A percentile compares a stretch with the other conserved stretches of the same genome.
Evolutionary conservation across 2,797 vertebrate species (phyloP).

Genomic region (Liparis tanakae): DNA sequence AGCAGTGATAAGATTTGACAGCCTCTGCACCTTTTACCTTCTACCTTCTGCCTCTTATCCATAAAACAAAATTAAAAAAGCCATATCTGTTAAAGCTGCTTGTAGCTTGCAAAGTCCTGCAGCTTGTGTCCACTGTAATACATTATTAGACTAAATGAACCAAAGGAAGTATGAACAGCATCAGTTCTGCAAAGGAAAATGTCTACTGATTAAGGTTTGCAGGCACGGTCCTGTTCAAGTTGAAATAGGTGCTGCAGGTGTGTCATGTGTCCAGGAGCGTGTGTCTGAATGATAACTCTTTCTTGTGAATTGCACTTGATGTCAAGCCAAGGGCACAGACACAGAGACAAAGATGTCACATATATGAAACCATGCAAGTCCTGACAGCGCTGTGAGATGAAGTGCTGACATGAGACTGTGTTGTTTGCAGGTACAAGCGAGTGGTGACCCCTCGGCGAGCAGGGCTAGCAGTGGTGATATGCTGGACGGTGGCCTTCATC

Average conservation of each 20-base stretch:
- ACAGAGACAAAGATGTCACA: slow-evolving; percentile 3
- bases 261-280: slow-evolving; percentile 12
- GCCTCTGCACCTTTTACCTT: slow-evolving; percentile 7
- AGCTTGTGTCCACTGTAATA: slow-evolving; percentile 6
- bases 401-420: slow-evolving; percentile 38
- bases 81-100: slow-evolving; percentile 7
- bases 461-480: slow-evolving; percentile 88
- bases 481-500: slow-evolving; percentile 92
- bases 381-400: slow-evolving; percentile 1
- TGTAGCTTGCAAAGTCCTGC: slow-evolving; percentile 10
- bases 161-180: slow-evolving; percentile 26
- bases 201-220: slow-evolving; percentile 23
- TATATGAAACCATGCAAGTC: neutral
- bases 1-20: slow-evolving; percentile 27
- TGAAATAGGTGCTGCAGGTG: slow-evolving; percentile 16
- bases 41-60: neutral
- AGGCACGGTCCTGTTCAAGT: slow-evolving; percentile 11
- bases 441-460: slow-evolving; percentile 92
- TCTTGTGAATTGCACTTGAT: slow-evolving; percentile 12
- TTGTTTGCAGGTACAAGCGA: slow-evolving; percentile 88
- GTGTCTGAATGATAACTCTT: slow-evolving; percentile 15
- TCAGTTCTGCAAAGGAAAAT: slow-evolving; percentile 14
- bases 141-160: slow-evolving; percentile 13
- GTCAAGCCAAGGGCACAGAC: slow-evolving; percentile 14
- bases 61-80: slow-evolving; percentile 26